Base-by-base conservation (phyloP, 2,888 invertebrate species). In the Gisinianus flammeolus region DNA sequence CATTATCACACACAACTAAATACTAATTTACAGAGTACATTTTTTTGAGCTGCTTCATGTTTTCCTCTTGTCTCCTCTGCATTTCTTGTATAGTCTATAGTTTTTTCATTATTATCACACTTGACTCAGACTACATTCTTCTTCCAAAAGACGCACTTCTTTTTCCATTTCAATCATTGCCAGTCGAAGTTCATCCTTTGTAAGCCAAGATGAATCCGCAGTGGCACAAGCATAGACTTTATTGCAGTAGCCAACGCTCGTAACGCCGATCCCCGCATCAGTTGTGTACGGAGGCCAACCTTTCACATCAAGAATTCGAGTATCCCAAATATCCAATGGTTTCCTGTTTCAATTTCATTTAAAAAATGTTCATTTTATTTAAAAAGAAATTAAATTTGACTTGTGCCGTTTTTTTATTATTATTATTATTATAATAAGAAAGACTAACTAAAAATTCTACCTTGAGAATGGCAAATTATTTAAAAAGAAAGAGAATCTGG, bases 231-330 rank as follows among this genome's bases (percentile, higher is more conserved):
- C 69, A 31, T 58, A 44, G 28, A 77, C 56, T 26, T 22, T 35
- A 26, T 77, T 64, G 24, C 64, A 58, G 64, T 77, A 77, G 16
- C 77, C 77, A 31, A 77, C 70, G n/a, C 58, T 35, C 2, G 77
- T 56, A 19, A 77, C n/a, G 1, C 77, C 77, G 22, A 77, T 64
- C 62, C 77, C 77, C 16, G 64, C 77, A 26, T 77, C 77, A 0
- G 77, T 77, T 0, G 77, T 77, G 70, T 70, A 77, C 4, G 77
- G 77, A 24, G 77, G 77, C 77, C 77, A 77, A 0, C 77, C 77
- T 44, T 56, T 44, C 19, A 77, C 74, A 12, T 35, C 22, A 19
- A 66, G 12, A 30, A 64, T 30, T 1, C 44, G 28, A 24, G 22
- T 26, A 30, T 52, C 62, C 35, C 58, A 69, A 16, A 69, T 35